These are phyloP conservation scores for Elymnias hypermnestra DNA, from an alignment of 1,140 invertebrate genomes.

Conservation along the genomic window DNA sequence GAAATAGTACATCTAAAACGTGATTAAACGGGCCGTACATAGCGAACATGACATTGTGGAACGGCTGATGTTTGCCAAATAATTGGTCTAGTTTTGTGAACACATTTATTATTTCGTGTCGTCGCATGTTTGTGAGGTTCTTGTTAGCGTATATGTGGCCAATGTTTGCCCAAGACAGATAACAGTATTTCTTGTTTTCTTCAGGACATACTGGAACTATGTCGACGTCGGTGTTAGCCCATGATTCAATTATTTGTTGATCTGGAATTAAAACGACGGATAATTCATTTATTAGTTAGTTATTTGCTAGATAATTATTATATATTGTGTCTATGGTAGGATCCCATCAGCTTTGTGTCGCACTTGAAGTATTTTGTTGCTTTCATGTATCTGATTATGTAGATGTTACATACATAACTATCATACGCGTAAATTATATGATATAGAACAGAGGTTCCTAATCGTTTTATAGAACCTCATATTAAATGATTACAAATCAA, in stretches of 20 bases:
- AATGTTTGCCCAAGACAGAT: conserved; percentile 82
- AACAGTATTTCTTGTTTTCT: conserved; percentile 76
- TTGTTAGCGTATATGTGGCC: conserved; percentile 79
- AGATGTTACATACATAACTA: too few relatives aligned
- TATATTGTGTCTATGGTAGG: too few relatives aligned
- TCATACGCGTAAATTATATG: too few relatives aligned
- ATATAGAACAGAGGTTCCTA: too few relatives aligned
- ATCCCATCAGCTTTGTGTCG: too few relatives aligned
- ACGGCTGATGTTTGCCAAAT: conserved; percentile 80
- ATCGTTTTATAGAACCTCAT: too few relatives aligned
- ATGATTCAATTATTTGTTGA: conserved; percentile 32
- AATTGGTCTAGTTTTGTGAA: conserved; percentile 80
- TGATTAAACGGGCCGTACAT: conserved; percentile 82
- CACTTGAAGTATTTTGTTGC: too few relatives aligned
- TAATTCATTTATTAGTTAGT: too few relatives aligned
- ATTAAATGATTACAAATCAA: too few relatives aligned
- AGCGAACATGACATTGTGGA: conserved; percentile 78
- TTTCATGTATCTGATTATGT: too few relatives aligned
- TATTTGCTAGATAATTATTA: too few relatives aligned
- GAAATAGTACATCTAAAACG: conserved; percentile 79
- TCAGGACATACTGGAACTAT: conserved; percentile 75
- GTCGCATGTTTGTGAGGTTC: conserved; percentile 74
- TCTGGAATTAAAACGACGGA: conserved; percentile 34
- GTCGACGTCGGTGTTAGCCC: conserved; percentile 34
- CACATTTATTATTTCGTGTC: conserved; percentile 80